phyloP scores from a whole-genome alignment of 64 coral and sea anemone species.

The Pachyseris speciosa region DNA sequence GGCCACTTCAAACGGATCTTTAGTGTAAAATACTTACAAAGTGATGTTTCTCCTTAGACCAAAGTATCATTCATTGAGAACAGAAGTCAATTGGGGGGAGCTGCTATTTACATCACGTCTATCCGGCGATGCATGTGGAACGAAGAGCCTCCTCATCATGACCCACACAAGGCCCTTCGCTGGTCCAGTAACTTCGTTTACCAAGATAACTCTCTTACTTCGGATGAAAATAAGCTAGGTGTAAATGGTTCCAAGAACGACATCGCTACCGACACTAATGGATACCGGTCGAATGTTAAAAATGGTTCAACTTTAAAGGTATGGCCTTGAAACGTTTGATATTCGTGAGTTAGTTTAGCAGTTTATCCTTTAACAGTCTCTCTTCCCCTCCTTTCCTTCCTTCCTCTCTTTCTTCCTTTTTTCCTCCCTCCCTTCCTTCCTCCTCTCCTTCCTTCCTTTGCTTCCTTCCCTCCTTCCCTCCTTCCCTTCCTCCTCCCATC shows the following conservation, averaged over 20 bases:
- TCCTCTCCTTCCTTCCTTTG: no score
- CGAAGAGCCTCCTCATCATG: conserved; percentile 63
- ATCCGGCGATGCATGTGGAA: conserved; percentile 70
- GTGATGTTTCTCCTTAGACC: conserved; percentile 46
- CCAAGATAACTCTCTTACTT: conserved; percentile 50
- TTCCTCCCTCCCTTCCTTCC: no score
- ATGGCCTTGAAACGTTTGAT: no score
- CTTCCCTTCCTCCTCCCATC: no score
- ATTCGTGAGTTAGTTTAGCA: no score
- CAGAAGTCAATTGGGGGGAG: conserved; percentile 66
- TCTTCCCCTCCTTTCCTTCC: no score
- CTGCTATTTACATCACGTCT: conserved; percentile 74
- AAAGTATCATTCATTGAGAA: conserved; percentile 74
- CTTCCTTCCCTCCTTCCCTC: no score
- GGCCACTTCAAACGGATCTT: no score
- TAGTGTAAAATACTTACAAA: no score
- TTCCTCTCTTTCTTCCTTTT: no score
- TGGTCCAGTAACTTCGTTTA: conserved; percentile 73
- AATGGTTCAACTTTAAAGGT: not conserved
- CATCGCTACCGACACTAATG: conserved; percentile 82
- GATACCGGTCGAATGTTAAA: not conserved
- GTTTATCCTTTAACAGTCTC: no score
- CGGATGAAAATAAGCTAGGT: not conserved
- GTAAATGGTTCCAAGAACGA: conserved; percentile 60
- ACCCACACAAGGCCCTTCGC: conserved; percentile 59